Percentiles rank a stretch among this genome's conserved stretches.
Evolutionary conservation across 2,888 invertebrate species (phyloP).

Genomic region (Rhodophaea formosa): DNA sequence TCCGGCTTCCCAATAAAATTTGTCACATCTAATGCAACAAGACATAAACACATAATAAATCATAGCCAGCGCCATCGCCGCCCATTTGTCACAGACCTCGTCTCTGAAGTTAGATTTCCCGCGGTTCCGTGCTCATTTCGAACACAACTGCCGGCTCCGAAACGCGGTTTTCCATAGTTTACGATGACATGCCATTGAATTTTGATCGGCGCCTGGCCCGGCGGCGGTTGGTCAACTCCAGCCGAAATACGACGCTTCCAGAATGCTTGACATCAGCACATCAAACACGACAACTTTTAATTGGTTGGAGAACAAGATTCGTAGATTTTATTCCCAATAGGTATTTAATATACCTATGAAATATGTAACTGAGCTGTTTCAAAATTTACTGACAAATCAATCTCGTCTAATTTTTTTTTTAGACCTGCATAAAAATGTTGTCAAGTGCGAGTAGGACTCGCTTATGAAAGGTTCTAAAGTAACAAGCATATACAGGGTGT

Average conservation of each 20-base stretch:
- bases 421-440: too few relatives aligned
- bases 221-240: background rate
- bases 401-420: too few relatives aligned
- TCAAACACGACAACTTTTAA: too few relatives aligned
- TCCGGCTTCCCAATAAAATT: background rate
- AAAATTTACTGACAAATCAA: too few relatives aligned
- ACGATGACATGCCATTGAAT: background rate
- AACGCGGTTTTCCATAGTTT: background rate
- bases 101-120: background rate
- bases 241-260: background rate
- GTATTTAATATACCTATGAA: too few relatives aligned
- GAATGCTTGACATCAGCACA: background rate
- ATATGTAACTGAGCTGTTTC: too few relatives aligned
- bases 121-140: background rate
- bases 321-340: too few relatives aligned
- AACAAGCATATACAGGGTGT: too few relatives aligned
- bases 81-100: background rate
- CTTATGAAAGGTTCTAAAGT: too few relatives aligned
- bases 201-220: slow-evolving; percentile 1
- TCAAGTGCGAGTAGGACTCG: too few relatives aligned
- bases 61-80: background rate
- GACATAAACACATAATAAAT: background rate
- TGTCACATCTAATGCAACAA: background rate
- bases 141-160: background rate
- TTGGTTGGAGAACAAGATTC: too few relatives aligned